A percentile compares a stretch with the other conserved stretches of the same genome.
These are phyloP conservation scores for Tarsius wallacei DNA, from an alignment of 2,797 vertebrate genomes.

Conservation along the genomic window DNA sequence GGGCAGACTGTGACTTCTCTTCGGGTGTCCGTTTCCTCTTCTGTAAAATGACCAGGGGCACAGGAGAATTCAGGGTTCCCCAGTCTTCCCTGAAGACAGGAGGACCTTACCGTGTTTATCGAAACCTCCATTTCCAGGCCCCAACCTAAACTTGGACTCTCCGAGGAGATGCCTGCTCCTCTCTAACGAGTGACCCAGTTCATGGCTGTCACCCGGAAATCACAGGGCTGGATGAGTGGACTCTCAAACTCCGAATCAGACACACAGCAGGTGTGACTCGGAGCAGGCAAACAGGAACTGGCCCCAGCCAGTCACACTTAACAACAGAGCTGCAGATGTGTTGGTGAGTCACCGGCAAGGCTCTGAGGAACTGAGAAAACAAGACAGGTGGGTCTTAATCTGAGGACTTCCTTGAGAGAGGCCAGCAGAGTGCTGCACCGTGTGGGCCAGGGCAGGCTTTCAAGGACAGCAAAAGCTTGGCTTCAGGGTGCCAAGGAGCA, in stretches of 20 bases:
- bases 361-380: neutral
- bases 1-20: neutral
- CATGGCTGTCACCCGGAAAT: neutral
- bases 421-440: neutral
- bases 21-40: neutral
- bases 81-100: neutral
- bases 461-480: neutral
- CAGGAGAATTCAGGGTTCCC: neutral
- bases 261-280: fast-evolving
- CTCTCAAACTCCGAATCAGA: neutral
- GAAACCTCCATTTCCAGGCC: neutral
- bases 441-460: no score
- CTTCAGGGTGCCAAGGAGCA: neutral
- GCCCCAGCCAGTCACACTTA: neutral
- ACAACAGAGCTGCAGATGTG: neutral
- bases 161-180: neutral
- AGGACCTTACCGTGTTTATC: neutral
- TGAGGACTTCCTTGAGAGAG: neutral
- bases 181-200: neutral
- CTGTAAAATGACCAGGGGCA: neutral
- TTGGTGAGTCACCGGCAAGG: neutral
- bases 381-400: neutral
- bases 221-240: neutral
- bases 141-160: neutral
- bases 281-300: neutral